Percentiles rank a stretch among this genome's conserved stretches.
Conservation (phyloP, 2,888 invertebrate species). For the Eremobia ochroleuca region DNA sequence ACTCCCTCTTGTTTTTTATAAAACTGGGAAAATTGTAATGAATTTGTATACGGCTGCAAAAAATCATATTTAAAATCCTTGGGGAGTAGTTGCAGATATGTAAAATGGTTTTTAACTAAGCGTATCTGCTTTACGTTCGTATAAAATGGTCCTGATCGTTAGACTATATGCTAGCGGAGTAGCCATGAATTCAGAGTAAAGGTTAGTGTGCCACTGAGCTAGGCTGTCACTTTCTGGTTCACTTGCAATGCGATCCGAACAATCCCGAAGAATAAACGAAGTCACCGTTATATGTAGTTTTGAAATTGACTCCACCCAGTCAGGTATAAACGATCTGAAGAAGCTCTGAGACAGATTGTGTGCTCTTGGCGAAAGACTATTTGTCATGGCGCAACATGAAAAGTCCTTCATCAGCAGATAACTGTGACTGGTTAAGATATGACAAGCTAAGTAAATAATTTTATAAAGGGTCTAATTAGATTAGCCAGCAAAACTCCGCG, state of each 20-base stretch:
- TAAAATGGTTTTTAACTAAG: constrained; percentile 11
- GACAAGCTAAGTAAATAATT: neutral
- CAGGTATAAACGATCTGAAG: neutral
- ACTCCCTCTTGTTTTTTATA: constrained; percentile 51
- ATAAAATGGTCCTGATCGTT: neutral
- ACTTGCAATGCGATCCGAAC: neutral
- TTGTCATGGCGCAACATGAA: neutral
- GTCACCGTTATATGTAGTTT: neutral
- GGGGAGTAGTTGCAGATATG: constrained; percentile 9
- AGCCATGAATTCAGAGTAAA: constrained; percentile 17
- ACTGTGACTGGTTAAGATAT: neutral
- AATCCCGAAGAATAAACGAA: neutral
- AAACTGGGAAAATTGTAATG: constrained; percentile 61
- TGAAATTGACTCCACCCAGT: constrained; percentile 4
- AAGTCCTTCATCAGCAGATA: neutral
- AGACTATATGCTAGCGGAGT: neutral
- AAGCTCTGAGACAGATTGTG: neutral
- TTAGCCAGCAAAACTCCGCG: too few relatives aligned
- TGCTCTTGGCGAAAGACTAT: neutral
- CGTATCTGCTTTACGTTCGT: constrained; percentile 14
- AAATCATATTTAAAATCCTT: constrained; percentile 39
- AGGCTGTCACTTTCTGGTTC: neutral
- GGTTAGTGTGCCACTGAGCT: neutral
- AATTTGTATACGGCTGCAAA: constrained; percentile 53
- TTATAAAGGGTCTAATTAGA: too few relatives aligned